phyloP scores from a whole-genome alignment of 2,888 invertebrate species.

The Ypsolopha scabrella region DNA sequence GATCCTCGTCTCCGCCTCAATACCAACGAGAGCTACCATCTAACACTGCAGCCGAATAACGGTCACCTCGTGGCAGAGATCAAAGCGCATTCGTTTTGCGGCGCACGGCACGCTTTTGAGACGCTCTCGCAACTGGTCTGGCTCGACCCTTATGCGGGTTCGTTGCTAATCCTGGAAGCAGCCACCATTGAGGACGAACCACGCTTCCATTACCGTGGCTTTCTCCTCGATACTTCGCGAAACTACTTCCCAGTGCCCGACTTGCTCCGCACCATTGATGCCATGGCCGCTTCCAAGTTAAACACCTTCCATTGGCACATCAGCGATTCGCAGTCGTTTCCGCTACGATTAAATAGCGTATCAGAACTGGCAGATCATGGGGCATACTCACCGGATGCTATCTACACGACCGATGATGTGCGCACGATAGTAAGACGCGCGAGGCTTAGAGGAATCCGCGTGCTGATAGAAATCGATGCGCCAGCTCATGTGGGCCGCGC shows the following conservation, averaged over 20 bases:
- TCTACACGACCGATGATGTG: slow-evolving; percentile 79
- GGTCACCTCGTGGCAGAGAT: slow-evolving; percentile 71
- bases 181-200: slow-evolving; percentile 83
- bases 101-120: slow-evolving; percentile 82
- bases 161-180: slow-evolving; percentile 74
- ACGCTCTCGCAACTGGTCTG: slow-evolving; percentile 85
- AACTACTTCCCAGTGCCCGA: slow-evolving; percentile 85
- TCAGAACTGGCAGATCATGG: slow-evolving; percentile 87
- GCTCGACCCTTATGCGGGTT: slow-evolving; percentile 76
- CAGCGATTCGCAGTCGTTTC: slow-evolving; percentile 93
- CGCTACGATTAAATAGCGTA: slow-evolving; percentile 80
- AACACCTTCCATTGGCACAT: slow-evolving; percentile 96
- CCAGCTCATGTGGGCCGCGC: slow-evolving; percentile 92
- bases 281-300: slow-evolving; percentile 90
- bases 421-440: slow-evolving; percentile 82
- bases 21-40: slow-evolving; percentile 81
- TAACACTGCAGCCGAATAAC: slow-evolving; percentile 67
- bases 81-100: slow-evolving; percentile 77
- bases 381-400: slow-evolving; percentile 84
- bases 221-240: slow-evolving; percentile 91
- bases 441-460: slow-evolving; percentile 84
- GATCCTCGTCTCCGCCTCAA: slow-evolving; percentile 72
- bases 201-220: slow-evolving; percentile 80
- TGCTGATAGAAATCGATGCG: slow-evolving; percentile 90
- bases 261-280: slow-evolving; percentile 81